Evolutionary conservation across 2,797 vertebrate genomes (phyloP).

Genomic region (Megaceryle alcyon): DNA sequence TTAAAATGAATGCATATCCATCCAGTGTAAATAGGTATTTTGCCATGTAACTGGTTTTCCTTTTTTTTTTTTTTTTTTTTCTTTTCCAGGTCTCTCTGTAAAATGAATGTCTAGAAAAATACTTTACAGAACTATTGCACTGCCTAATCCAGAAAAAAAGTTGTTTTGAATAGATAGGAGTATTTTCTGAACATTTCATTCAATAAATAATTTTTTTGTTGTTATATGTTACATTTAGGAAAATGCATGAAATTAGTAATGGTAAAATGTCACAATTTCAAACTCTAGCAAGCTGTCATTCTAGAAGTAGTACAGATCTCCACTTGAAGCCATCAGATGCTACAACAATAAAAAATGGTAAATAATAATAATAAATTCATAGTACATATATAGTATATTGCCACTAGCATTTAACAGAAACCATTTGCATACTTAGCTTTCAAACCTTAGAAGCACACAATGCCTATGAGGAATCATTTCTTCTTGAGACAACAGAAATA

Average conservation of each 20-base stretch:
- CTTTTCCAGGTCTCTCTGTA: not conserved
- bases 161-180: not conserved
- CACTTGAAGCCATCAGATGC: accelerated
- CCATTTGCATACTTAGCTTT: not conserved
- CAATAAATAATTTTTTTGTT: not conserved
- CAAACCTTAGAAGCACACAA: not conserved
- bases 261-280: not conserved
- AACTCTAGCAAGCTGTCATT: not conserved
- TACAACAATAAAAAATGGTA: not conserved
- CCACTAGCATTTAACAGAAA: not conserved
- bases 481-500: not conserved
- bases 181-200: not conserved
- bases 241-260: not conserved
- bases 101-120: not conserved
- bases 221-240: not conserved
- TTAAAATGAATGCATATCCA: not conserved
- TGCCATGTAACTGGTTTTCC: not conserved
- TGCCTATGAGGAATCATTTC: not conserved
- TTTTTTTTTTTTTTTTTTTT: too few relatives aligned
- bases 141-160: not conserved
- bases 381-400: not conserved
- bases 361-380: conserved; percentile 23
- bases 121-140: not conserved
- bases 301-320: not conserved
- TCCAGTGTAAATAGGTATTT: not conserved